Base-by-base conservation (phyloP, 2,113 vertebrate genomes). In the Ardeotis arabs region DNA sequence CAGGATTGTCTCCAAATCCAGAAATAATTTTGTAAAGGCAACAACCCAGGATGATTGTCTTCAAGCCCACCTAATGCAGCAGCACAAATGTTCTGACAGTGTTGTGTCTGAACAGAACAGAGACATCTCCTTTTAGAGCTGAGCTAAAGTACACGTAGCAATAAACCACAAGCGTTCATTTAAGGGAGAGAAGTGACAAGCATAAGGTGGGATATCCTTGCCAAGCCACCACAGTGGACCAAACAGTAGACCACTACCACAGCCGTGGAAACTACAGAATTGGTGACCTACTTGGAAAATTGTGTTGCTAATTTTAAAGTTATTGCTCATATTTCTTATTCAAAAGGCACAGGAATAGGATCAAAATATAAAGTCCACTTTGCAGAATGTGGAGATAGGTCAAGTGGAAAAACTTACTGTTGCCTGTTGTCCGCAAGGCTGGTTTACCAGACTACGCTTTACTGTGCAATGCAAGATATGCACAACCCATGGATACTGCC, bases 141-240 rank as follows among this genome's bases (percentile, higher is more conserved):
- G 25, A 87, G 45, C 15, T 77, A 14, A 87, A 78, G 45, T 18
- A 75, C 52, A 70, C 3, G 2, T 14, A 62, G 25, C 49, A 92
- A 44, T 39, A 49, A 92, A 69, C 33, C 4, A 3, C 23, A 49
- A 64, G 10, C 29, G 79, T 62, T 59, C 23, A 53, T 59, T 89
- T 53, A 63, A 80, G 37, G 13, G 18, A 5, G 5, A 63, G 14
- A 87, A 89, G 27, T 52, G 21, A 68, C 37, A 75, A 80, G 3
- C 8, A n/a, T 39, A 67, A 70, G 3, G 63, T 49, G 58, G 10
- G 9, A 52, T 62, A 70, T 44, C 47, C 17, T 53, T 76, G 44
- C 18, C 29, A 66, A 70, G 58, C 24, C 7, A 20, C 0, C 7
- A 20, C 0, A 45, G 41, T 41, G 41, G 11, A 39, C 39, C 39